Evolutionary conservation across 2,113 vertebrate species (phyloP).

Genomic region (Halcyon senegalensis): DNA sequence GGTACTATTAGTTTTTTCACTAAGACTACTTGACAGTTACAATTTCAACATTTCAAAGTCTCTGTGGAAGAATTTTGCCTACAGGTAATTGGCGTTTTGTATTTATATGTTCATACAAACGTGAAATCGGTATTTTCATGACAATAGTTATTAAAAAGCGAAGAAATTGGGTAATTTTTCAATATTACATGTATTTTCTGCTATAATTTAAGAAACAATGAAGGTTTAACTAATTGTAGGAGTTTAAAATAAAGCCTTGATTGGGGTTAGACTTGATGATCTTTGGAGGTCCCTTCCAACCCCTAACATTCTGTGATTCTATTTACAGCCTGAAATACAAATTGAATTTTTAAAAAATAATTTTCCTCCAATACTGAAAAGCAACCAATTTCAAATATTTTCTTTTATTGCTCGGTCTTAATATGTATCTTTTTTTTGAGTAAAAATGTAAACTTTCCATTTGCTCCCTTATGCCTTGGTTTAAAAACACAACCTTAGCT

Average conservation of each 20-base stretch:
- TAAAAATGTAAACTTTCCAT: constrained; percentile 33
- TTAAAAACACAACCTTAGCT: constrained; percentile 15
- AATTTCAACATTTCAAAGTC: background rate
- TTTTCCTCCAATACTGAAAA: background rate
- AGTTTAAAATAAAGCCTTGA: background rate
- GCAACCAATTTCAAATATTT: background rate
- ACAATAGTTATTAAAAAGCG: background rate
- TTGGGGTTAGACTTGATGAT: too few relatives aligned
- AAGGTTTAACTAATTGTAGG: background rate
- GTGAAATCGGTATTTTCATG: background rate
- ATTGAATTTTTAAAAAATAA: background rate
- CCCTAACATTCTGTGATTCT: background rate
- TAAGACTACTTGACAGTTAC: background rate
- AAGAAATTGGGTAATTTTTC: background rate
- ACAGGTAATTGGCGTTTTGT: background rate
- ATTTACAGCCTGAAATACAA: background rate
- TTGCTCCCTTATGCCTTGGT: background rate
- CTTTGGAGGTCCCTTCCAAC: too few relatives aligned
- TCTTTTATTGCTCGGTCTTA: background rate
- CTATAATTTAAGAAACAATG: background rate
- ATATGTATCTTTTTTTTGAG: background rate
- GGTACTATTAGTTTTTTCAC: background rate
- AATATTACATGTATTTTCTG: background rate
- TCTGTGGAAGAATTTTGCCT: background rate
- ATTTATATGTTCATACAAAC: background rate